Conservation (phyloP, 1,140 invertebrate species). For the Cydia fagiglandana region DNA sequence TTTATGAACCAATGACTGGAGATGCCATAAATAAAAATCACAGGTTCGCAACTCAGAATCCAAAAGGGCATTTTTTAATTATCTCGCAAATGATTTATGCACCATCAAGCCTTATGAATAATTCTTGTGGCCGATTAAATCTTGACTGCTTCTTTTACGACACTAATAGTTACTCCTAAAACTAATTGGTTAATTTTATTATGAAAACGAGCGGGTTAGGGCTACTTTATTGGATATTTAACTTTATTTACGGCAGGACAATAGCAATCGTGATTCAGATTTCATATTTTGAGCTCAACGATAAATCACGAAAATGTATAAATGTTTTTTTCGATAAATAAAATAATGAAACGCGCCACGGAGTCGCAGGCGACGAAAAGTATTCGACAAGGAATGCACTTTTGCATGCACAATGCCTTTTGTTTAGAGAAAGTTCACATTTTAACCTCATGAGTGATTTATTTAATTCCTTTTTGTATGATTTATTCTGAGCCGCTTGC, state of each 20-base stretch:
- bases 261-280: conserved; percentile 68
- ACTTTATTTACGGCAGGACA: conserved; percentile 51
- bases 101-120: conserved; percentile 59
- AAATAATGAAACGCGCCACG: conserved; percentile 56
- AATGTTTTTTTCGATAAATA: conserved; percentile 54
- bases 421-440: conserved; percentile 78
- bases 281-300: conserved; percentile 67
- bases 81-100: conserved; percentile 66
- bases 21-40: conserved; percentile 72
- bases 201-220: background rate
- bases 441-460: conserved; percentile 69
- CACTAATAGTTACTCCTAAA: conserved; percentile 24
- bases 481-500: conserved; percentile 56
- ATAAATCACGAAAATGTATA: conserved; percentile 60
- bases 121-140: conserved; percentile 41
- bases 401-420: conserved; percentile 77
- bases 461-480: conserved; percentile 65
- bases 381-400: conserved; percentile 71
- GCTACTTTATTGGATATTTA: conserved; percentile 27
- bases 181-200: conserved; percentile 31
- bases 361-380: conserved; percentile 71
- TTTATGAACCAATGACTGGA: conserved; percentile 64
- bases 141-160: conserved; percentile 12
- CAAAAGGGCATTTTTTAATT: conserved; percentile 69
- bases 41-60: conserved; percentile 53